These are phyloP conservation scores for Conchocele bisecta DNA, from an alignment of 2,888 invertebrate species.

Conservation along the genomic window DNA sequence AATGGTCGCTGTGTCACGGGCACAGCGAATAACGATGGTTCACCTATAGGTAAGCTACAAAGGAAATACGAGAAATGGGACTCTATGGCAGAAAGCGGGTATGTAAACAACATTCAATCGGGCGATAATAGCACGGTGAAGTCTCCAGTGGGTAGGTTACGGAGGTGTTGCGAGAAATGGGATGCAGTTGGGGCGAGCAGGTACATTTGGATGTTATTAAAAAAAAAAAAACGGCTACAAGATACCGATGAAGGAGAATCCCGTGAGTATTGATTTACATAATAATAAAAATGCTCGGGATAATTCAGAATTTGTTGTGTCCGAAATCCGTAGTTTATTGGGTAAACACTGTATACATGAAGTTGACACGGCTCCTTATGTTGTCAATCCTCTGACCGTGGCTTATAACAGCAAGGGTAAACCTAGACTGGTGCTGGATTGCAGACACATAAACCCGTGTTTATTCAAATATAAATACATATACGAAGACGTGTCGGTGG, in stretches of 20 bases:
- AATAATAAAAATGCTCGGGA: conserved; percentile 15
- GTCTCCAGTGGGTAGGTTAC: not conserved
- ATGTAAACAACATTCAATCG: no score
- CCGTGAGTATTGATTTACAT: not conserved
- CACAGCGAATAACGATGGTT: no score
- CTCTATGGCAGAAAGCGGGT: no score
- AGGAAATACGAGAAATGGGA: no score
- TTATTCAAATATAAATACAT: conserved; percentile 24
- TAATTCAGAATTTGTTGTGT: conserved; percentile 5
- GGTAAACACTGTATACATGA: not conserved
- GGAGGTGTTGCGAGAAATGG: no score
- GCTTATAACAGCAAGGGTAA: conserved; percentile 17
- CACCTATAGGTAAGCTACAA: no score
- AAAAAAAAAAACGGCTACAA: conserved; percentile 7
- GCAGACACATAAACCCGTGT: conserved; percentile 15
- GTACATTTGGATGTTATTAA: conserved; percentile 1
- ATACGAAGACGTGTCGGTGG: conserved; percentile 32
- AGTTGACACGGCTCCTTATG: not conserved
- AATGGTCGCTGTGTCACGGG: no score
- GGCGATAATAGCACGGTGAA: no score
- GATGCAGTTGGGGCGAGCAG: no score
- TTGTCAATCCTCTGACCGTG: conserved; percentile 20
- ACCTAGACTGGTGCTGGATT: conserved; percentile 10
- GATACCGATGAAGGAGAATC: conserved; percentile 8
- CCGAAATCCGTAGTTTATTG: not conserved